Evolutionary conservation across 2,797 vertebrate species (phyloP).

Genomic region (Potorous gilbertii): DNA sequence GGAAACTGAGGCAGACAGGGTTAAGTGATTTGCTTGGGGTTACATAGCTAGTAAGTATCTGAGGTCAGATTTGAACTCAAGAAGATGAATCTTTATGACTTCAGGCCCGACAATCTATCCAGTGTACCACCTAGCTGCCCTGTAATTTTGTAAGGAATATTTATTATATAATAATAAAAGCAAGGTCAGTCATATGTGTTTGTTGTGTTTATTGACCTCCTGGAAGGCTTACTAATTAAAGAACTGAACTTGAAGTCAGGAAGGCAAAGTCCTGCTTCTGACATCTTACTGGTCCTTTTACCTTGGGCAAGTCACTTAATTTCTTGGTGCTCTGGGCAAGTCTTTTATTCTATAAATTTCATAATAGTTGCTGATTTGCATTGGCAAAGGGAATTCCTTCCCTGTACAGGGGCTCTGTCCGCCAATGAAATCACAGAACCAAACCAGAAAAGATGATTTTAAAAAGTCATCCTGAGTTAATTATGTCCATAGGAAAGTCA

Average conservation of each 20-base stretch:
- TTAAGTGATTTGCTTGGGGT: neutral
- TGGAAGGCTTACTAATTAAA: neutral
- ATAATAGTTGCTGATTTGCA: neutral
- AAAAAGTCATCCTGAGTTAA: neutral
- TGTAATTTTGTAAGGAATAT: neutral
- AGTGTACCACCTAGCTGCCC: neutral
- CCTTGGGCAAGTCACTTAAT: neutral
- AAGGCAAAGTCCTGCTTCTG: neutral
- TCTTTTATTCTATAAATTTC: neutral
- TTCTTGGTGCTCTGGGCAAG: neutral
- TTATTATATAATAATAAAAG: neutral
- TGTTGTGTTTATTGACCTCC: neutral
- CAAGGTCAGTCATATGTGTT: too few relatives aligned
- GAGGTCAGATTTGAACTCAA: neutral
- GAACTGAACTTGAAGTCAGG: neutral
- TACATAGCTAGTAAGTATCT: neutral
- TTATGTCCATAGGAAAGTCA: neutral
- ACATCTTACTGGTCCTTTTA: neutral
- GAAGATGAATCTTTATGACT: neutral
- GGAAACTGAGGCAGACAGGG: neutral
- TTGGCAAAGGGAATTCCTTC: neutral
- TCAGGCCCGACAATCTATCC: neutral
- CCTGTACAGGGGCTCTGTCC: neutral
- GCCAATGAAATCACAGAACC: neutral
- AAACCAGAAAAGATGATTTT: neutral